Percentiles rank a stretch among this genome's conserved stretches.
phyloP scores from a whole-genome alignment of 2,888 invertebrate species.

The Campoletis raptor region DNA sequence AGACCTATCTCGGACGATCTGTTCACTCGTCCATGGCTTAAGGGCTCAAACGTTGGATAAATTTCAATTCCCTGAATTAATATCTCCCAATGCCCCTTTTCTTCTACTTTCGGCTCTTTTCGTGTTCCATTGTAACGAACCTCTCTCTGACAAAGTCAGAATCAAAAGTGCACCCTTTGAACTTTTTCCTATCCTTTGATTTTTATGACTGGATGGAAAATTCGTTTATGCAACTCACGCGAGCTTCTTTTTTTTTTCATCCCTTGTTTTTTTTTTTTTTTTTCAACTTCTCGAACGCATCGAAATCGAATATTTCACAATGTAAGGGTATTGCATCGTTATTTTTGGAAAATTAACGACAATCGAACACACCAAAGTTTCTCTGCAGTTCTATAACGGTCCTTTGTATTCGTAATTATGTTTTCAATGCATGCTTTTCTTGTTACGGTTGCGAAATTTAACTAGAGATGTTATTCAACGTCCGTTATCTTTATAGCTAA shows the following conservation, averaged over 20 bases:
- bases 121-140: slow-evolving; percentile 36
- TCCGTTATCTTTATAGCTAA: slow-evolving; percentile 57
- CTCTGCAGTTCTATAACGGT: neutral
- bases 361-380: neutral
- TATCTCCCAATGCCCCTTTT: slow-evolving; percentile 36
- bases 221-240: slow-evolving; percentile 1
- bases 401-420: slow-evolving; percentile 47
- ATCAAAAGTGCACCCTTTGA: slow-evolving; percentile 13
- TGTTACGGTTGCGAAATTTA: slow-evolving; percentile 38
- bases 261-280: neutral
- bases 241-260: neutral
- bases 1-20: slow-evolving; percentile 2
- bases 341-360: neutral
- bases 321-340: neutral
- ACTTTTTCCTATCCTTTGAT: slow-evolving; percentile 13
- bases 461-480: slow-evolving; percentile 40
- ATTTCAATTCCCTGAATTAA: slow-evolving; percentile 63
- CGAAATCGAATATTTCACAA: neutral
- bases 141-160: slow-evolving; percentile 57
- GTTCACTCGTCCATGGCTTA: slow-evolving; percentile 16
- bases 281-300: neutral
- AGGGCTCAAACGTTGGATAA: slow-evolving; percentile 46
- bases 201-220: neutral
- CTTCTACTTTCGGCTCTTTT: neutral
- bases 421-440: slow-evolving; percentile 49